phyloP scores from a whole-genome alignment of 2,888 invertebrate genomes.

The Sminthurinus aureus region DNA sequence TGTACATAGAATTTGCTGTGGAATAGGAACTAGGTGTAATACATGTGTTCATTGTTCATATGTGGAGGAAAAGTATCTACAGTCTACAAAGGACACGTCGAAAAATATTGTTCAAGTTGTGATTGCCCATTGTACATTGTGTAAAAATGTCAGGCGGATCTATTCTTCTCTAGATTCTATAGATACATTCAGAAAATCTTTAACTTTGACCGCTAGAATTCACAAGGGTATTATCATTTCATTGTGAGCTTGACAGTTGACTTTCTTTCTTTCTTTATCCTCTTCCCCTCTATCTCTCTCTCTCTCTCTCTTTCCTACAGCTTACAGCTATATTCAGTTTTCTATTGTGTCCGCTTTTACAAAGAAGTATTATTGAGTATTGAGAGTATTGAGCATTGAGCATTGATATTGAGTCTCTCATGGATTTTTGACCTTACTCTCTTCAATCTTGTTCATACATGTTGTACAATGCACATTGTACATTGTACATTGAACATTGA shows the following conservation, averaged over 20 bases:
- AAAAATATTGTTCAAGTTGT: too few relatives aligned
- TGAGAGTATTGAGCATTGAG: not conserved
- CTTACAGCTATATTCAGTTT: too few relatives aligned
- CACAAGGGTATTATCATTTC: conserved; percentile 18
- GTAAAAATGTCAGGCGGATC: not conserved
- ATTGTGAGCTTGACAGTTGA: conserved; percentile 2
- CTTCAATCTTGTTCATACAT: not conserved
- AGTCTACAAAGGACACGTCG: too few relatives aligned
- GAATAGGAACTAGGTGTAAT: too few relatives aligned
- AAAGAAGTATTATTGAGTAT: not conserved
- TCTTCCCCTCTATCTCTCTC: not conserved
- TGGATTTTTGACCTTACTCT: not conserved
- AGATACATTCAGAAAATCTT: not conserved
- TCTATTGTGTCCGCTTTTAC: too few relatives aligned
- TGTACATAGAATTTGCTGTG: too few relatives aligned
- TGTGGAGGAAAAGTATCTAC: too few relatives aligned
- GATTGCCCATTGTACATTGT: too few relatives aligned
- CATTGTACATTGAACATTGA: not conserved
- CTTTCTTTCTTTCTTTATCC: not conserved
- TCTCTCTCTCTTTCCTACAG: not conserved
- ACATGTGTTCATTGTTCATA: too few relatives aligned
- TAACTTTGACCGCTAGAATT: conserved; percentile 24
- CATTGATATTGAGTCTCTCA: not conserved
- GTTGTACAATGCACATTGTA: not conserved
- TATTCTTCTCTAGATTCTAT: not conserved